Percentiles rank a stretch among this genome's conserved stretches.
Conservation (phyloP, 2,797 vertebrate species). For the Anguilla megastoma region DNA sequence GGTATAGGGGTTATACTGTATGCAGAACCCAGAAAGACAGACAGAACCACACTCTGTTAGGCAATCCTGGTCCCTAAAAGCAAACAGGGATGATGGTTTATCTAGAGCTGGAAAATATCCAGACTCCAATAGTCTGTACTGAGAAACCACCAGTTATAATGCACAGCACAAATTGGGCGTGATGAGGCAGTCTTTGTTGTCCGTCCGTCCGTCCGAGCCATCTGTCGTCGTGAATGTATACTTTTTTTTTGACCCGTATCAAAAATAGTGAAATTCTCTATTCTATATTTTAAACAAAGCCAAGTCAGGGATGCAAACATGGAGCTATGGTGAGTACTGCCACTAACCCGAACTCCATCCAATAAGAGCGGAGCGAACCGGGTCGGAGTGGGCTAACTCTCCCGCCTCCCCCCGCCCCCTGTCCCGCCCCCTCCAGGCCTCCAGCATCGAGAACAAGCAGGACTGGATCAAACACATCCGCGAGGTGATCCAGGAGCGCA, state of each 20-base stretch:
- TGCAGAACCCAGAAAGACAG: neutral
- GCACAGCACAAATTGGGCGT: slow-evolving; percentile 50
- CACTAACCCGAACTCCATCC: slow-evolving; percentile 34
- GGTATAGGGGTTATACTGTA: neutral
- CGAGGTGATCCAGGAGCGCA: slow-evolving; percentile 97
- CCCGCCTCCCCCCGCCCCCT: slow-evolving; percentile 1
- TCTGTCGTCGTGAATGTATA: slow-evolving; percentile 58
- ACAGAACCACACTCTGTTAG: neutral
- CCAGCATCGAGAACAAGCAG: slow-evolving; percentile 98
- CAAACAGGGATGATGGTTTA: too few relatives aligned
- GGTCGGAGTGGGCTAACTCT: neutral
- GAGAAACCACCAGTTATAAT: slow-evolving; percentile 40
- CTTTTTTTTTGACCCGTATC: slow-evolving; percentile 48
- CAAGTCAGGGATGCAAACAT: slow-evolving; percentile 87
- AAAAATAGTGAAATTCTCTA: slow-evolving; percentile 77
- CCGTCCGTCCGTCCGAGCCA: slow-evolving; percentile 52
- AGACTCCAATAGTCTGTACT: neutral
- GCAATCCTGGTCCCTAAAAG: neutral
- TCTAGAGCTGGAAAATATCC: neutral
- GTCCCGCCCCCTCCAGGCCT: slow-evolving; percentile 75
- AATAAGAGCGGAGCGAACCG: slow-evolving; percentile 26
- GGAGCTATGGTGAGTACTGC: slow-evolving; percentile 82
- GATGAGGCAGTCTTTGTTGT: slow-evolving; percentile 62
- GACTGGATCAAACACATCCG: slow-evolving; percentile 99
- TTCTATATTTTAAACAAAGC: slow-evolving; percentile 82